Evolutionary conservation across 1,140 invertebrate species (phyloP).

Genomic region (Drosophila grimshawi): DNA sequence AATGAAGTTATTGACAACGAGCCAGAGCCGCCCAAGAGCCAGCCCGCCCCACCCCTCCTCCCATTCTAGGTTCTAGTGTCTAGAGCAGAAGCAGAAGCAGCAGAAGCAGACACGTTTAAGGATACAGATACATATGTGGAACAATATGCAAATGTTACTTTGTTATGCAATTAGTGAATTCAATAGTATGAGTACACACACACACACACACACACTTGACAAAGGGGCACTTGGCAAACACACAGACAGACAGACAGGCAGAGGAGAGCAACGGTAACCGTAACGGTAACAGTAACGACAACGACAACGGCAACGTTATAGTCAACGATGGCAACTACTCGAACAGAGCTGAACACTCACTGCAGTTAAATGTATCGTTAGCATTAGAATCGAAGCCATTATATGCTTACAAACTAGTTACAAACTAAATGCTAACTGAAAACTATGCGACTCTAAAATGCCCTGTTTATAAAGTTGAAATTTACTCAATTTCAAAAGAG

Average conservation of each 20-base stretch:
- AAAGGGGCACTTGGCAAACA: conserved; percentile 50
- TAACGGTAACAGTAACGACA: conserved; percentile 42
- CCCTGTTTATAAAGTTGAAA: background rate
- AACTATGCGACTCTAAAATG: conserved; percentile 3
- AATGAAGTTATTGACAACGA: conserved; percentile 74
- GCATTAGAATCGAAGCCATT: conserved; percentile 50
- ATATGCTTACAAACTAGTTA: conserved; percentile 50
- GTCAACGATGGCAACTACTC: conserved; percentile 24
- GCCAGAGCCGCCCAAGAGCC: conserved; percentile 4
- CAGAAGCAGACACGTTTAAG: conserved; percentile 51
- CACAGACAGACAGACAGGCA: conserved; percentile 20
- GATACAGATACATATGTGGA: conserved; percentile 57
- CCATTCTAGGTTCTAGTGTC: conserved; percentile 2
- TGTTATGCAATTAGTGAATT: conserved; percentile 84
- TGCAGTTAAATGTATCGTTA: conserved; percentile 74
- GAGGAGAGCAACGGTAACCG: conserved; percentile 33
- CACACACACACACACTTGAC: conserved; percentile 46
- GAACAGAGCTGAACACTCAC: conserved; percentile 50
- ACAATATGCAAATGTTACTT: conserved; percentile 84
- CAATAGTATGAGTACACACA: conserved; percentile 68
- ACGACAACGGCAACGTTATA: conserved; percentile 29
- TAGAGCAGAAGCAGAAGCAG: conserved; percentile 11
- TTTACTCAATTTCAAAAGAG: too few relatives aligned
- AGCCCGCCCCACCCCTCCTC: background rate
- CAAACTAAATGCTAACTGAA: conserved; percentile 10